phyloP scores from a whole-genome alignment of 2,113 vertebrate species.

The Fregata magnificens region DNA sequence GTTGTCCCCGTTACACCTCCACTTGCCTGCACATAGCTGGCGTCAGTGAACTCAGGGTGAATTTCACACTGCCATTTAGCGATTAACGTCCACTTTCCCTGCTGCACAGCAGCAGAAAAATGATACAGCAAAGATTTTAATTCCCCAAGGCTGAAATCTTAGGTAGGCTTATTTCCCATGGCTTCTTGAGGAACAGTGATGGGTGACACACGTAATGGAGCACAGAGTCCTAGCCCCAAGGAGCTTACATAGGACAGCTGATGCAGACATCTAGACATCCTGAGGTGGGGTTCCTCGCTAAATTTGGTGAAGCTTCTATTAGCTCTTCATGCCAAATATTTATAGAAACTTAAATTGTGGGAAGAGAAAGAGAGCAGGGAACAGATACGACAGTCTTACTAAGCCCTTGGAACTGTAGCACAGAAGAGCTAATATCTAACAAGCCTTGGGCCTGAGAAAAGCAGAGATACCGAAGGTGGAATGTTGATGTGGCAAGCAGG shows the following conservation, averaged over 20 bases:
- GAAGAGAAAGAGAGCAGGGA: too few species aligned
- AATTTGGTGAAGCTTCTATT: neutral
- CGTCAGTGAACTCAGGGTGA: fast-evolving
- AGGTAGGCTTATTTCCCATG: neutral
- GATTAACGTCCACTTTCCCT: neutral
- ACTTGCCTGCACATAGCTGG: fast-evolving
- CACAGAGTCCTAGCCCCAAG: neutral
- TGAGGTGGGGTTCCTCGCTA: neutral
- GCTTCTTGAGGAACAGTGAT: neutral
- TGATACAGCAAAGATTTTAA: neutral
- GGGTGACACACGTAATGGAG: neutral
- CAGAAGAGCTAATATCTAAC: too few species aligned
- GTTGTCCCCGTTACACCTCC: neutral
- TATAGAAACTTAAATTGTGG: neutral
- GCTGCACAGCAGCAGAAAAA: neutral
- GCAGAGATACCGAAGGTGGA: too few species aligned
- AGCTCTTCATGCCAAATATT: neutral
- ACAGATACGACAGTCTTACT: too few species aligned
- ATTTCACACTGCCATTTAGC: neutral
- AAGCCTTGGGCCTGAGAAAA: too few species aligned
- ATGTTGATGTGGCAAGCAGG: too few species aligned
- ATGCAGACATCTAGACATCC: neutral
- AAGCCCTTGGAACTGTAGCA: too few species aligned
- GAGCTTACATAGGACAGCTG: neutral
- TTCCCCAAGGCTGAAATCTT: neutral